Evolutionary conservation across 2,113 vertebrate species (phyloP).

Genomic region (Petaurus breviceps): DNA sequence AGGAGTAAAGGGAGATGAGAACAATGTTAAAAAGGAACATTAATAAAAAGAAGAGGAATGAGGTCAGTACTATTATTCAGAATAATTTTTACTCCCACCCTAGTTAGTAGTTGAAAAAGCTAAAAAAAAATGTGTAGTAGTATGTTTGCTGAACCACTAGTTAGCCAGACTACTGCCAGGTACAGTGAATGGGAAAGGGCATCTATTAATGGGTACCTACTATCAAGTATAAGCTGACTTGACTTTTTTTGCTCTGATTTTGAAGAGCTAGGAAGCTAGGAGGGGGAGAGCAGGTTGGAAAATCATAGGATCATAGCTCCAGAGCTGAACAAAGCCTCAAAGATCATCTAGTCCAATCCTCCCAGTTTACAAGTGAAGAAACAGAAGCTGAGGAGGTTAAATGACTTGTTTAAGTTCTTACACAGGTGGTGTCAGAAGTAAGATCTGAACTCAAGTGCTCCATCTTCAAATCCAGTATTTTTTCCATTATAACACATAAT

Average conservation of each 20-base stretch:
- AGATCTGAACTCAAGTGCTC: background rate
- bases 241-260: slow-evolving; percentile 23
- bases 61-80: background rate
- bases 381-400: background rate
- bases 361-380: background rate
- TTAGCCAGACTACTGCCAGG: background rate
- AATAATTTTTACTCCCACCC: background rate
- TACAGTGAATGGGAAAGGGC: background rate
- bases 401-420: background rate
- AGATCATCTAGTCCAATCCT: background rate
- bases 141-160: background rate
- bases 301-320: background rate
- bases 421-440: background rate
- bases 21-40: background rate
- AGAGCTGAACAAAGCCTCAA: background rate
- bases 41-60: background rate
- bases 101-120: background rate
- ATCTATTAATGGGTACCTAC: background rate
- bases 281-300: background rate
- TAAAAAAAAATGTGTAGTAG: background rate
- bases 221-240: background rate
- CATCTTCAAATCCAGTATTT: background rate
- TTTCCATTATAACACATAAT: slow-evolving; percentile 21
- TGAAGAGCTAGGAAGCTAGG: slow-evolving; percentile 13
- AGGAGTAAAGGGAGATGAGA: background rate